phyloP scores from a whole-genome alignment of 2,113 vertebrate species.

The Galbula dea region DNA sequence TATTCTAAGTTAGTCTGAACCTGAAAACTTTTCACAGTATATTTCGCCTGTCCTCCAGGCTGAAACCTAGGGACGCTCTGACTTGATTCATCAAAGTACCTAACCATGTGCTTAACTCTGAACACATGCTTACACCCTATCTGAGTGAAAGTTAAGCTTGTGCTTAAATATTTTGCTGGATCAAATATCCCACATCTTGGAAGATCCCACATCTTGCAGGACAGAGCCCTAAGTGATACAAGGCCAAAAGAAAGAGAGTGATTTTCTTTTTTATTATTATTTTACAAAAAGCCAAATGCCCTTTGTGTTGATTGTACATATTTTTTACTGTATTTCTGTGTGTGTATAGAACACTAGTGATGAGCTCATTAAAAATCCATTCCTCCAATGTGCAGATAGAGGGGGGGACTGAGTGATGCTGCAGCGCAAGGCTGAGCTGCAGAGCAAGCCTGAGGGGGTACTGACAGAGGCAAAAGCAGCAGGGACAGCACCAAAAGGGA shows the following conservation, averaged over 20 bases:
- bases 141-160: slow-evolving; percentile 20
- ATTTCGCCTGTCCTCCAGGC: neutral
- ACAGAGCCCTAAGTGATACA: neutral
- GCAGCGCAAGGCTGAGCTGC: neutral
- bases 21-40: neutral
- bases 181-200: neutral
- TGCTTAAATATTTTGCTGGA: neutral
- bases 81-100: slow-evolving; percentile 15
- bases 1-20: slow-evolving; percentile 8
- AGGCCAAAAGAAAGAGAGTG: neutral
- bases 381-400: neutral
- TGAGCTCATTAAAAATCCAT: slow-evolving; percentile 29
- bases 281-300: neutral
- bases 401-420: neutral
- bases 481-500: neutral
- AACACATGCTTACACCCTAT: slow-evolving; percentile 23
- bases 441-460: neutral
- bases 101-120: slow-evolving; percentile 22
- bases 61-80: neutral
- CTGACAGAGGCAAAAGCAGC: neutral
- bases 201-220: neutral
- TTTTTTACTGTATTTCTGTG: neutral
- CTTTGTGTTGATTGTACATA: neutral
- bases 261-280: neutral
- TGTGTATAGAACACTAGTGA: neutral